phyloP scores from a whole-genome alignment of 2,113 vertebrate genomes.

The Tautogolabrus adspersus region DNA sequence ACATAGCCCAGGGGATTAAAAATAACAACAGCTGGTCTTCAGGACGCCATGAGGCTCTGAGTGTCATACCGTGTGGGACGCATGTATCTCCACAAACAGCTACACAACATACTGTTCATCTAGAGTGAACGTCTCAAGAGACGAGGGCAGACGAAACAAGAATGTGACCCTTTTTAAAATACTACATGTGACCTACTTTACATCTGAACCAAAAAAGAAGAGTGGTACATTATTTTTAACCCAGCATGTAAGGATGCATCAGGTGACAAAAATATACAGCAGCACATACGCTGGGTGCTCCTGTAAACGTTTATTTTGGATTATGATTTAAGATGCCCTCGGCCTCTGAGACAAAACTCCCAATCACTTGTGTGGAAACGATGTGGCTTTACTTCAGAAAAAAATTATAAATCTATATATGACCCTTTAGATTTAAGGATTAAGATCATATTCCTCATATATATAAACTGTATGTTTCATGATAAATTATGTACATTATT shows the following conservation, averaged over 20 bases:
- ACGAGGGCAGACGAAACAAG: background rate
- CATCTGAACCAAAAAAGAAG: background rate
- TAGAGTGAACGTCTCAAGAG: conserved; percentile 1
- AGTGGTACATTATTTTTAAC: background rate
- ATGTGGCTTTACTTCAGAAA: too few relatives aligned
- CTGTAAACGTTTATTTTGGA: background rate
- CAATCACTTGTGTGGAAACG: background rate
- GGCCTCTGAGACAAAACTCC: conserved; percentile 1
- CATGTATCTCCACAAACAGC: conserved; percentile 42
- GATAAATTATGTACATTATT: too few relatives aligned
- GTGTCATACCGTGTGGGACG: conserved; percentile 57
- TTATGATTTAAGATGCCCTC: background rate
- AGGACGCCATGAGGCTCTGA: conserved; percentile 75
- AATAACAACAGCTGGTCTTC: conserved; percentile 86
- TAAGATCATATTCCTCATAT: too few relatives aligned
- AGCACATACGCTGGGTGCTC: background rate
- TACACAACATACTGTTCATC: conserved; percentile 36
- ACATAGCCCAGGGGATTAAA: conserved; percentile 82
- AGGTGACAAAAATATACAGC: background rate
- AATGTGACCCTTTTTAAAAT: background rate
- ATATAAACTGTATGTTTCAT: too few relatives aligned
- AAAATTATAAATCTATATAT: background rate
- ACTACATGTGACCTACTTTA: background rate
- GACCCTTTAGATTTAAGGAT: too few relatives aligned
- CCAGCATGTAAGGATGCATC: background rate